Evolutionary conservation across 2,113 vertebrate genomes (phyloP).

Genomic region (Ginglymostoma cirratum): DNA sequence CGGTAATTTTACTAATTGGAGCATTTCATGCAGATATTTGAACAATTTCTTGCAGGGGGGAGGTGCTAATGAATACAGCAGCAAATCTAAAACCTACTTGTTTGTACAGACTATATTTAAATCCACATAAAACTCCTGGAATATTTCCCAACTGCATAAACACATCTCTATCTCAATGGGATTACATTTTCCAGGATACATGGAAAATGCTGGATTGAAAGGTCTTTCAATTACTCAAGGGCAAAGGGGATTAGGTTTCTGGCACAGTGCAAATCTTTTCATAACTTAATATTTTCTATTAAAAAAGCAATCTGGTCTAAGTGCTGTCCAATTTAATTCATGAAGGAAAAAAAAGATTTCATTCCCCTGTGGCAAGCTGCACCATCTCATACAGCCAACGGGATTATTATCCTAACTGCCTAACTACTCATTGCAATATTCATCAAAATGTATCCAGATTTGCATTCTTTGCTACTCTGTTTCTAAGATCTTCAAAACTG

Average conservation of each 20-base stretch:
- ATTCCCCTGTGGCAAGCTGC: constrained; percentile 36
- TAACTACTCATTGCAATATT: constrained; percentile 42
- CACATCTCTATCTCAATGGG: constrained; percentile 39
- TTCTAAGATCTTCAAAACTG: constrained; percentile 33
- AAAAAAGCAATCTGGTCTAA: constrained; percentile 43
- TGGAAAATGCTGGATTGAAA: constrained; percentile 41
- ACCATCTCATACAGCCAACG: constrained; percentile 39
- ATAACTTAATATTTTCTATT: constrained; percentile 43
- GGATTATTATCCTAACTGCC: constrained; percentile 41
- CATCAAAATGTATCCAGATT: constrained; percentile 41
- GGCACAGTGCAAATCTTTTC: constrained; percentile 34
- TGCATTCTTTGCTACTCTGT: constrained; percentile 38
- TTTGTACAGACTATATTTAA: not conserved
- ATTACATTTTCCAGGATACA: constrained; percentile 39
- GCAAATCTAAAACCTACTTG: not conserved
- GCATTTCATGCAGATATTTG: not conserved
- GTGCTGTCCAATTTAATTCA: constrained; percentile 37
- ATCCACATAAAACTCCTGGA: constrained; percentile 25
- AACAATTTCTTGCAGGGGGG: not conserved
- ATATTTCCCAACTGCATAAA: constrained; percentile 39
- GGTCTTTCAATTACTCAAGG: constrained; percentile 42
- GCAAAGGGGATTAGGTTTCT: constrained; percentile 42
- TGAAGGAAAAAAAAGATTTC: constrained; percentile 31
- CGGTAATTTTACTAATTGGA: not conserved
- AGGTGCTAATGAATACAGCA: not conserved